These are phyloP conservation scores for Barnardius zonarius DNA, from an alignment of 2,113 vertebrate genomes.

Conservation along the genomic window DNA sequence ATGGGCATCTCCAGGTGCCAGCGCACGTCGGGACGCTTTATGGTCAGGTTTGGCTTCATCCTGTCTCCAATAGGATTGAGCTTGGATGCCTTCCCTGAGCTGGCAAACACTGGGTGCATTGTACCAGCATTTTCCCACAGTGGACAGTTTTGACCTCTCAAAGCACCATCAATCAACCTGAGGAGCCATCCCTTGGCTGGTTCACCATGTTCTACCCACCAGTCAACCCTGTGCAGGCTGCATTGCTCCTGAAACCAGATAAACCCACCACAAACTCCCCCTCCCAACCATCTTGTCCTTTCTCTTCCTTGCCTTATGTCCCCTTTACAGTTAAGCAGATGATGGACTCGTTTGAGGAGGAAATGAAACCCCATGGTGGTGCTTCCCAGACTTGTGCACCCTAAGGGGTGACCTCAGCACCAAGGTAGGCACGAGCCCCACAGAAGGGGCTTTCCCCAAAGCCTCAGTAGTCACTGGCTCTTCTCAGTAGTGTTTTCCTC, in stretches of 20 bases:
- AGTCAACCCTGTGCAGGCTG: background rate
- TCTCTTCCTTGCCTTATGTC: background rate
- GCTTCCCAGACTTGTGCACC: background rate
- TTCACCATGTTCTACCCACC: background rate
- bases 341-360: no score
- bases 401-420: background rate
- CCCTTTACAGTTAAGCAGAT: background rate
- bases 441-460: background rate
- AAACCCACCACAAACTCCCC: background rate
- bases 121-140: background rate
- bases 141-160: background rate
- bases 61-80: rapidly evolving
- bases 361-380: background rate
- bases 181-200: background rate
- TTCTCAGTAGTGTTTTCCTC: background rate
- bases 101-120: rapidly evolving
- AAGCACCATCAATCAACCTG: background rate
- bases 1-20: rapidly evolving
- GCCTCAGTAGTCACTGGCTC: background rate
- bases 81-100: background rate
- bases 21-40: no score
- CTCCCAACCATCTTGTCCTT: background rate
- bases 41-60: background rate
- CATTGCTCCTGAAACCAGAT: background rate
- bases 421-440: no score